These are phyloP conservation scores for Philaethria dido DNA, from an alignment of 2,888 invertebrate genomes.

Conservation along the genomic window DNA sequence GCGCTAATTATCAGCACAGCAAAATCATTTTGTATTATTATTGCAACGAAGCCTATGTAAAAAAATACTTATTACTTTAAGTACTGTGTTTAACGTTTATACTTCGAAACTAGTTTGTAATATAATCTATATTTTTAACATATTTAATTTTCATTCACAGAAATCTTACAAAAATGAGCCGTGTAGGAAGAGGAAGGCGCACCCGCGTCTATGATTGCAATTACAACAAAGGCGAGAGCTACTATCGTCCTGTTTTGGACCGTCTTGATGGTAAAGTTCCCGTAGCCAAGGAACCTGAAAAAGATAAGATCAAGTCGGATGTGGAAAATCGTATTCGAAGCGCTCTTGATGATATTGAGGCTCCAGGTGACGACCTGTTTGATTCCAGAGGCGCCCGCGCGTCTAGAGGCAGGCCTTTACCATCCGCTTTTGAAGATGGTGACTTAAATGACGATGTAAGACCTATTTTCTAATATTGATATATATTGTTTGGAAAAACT, in stretches of 20 bases:
- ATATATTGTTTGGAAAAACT: no score
- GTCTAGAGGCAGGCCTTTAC: constrained; percentile 71
- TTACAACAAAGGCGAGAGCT: constrained; percentile 92
- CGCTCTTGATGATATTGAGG: constrained; percentile 65
- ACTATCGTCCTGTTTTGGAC: constrained; percentile 91
- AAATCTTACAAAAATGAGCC: constrained; percentile 63
- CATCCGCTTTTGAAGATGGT: constrained; percentile 75
- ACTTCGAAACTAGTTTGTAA: background rate
- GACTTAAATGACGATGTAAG: constrained; percentile 80
- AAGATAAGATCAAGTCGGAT: constrained; percentile 64
- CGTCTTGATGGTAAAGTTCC: constrained; percentile 87
- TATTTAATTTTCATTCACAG: constrained; percentile 32
- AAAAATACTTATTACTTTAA: background rate
- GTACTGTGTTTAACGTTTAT: background rate
- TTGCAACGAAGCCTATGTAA: background rate
- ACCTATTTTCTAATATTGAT: background rate
- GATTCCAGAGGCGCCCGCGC: constrained; percentile 86
- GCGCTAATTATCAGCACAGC: constrained; percentile 10
- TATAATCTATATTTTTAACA: background rate
- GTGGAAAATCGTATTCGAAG: constrained; percentile 70
- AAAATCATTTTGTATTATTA: background rate
- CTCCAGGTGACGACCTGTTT: constrained; percentile 82
- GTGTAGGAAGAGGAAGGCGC: constrained; percentile 86
- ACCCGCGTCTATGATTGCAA: constrained; percentile 94
- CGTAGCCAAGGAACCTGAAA: constrained; percentile 63